Evolutionary conservation across 2,888 invertebrate genomes (phyloP).

Genomic region (Oeneis ivallda): DNA sequence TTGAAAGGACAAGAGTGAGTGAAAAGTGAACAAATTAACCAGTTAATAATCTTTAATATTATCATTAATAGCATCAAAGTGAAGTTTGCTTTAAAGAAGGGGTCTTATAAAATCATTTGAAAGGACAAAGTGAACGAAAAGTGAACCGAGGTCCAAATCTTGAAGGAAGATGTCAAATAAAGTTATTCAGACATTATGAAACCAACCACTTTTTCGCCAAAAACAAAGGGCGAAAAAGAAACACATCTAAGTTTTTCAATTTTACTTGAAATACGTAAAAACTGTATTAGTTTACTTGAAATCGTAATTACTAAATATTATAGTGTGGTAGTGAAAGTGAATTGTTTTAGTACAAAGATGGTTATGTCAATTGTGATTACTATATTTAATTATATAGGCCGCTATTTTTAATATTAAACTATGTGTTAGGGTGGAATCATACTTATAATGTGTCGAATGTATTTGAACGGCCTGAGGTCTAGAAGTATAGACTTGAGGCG

Average conservation of each 20-base stretch:
- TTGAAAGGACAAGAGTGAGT: too few species aligned
- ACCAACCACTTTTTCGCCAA: background rate
- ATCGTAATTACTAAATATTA: background rate
- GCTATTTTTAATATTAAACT: slow-evolving; percentile 16
- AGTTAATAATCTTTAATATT: too few species aligned
- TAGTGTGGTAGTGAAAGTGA: slow-evolving; percentile 26
- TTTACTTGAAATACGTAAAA: background rate
- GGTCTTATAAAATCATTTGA: background rate
- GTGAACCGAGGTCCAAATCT: background rate
- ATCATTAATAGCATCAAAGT: too few species aligned
- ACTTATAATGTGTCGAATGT: background rate
- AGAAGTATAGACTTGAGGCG: too few species aligned
- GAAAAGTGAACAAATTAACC: too few species aligned
- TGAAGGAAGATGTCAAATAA: background rate
- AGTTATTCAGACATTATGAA: background rate
- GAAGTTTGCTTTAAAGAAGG: background rate
- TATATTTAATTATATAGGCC: background rate
- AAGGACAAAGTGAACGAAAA: background rate
- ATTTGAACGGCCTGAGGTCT: too few species aligned
- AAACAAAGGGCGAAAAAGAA: background rate
- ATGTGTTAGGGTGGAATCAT: background rate
- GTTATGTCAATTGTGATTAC: slow-evolving; percentile 21
- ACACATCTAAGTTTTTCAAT: background rate
- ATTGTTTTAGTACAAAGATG: slow-evolving; percentile 33
- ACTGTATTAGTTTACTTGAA: too few species aligned